Base-by-base conservation (phyloP, 2,113 vertebrate species). In the Ceyx cyanopectus region DNA sequence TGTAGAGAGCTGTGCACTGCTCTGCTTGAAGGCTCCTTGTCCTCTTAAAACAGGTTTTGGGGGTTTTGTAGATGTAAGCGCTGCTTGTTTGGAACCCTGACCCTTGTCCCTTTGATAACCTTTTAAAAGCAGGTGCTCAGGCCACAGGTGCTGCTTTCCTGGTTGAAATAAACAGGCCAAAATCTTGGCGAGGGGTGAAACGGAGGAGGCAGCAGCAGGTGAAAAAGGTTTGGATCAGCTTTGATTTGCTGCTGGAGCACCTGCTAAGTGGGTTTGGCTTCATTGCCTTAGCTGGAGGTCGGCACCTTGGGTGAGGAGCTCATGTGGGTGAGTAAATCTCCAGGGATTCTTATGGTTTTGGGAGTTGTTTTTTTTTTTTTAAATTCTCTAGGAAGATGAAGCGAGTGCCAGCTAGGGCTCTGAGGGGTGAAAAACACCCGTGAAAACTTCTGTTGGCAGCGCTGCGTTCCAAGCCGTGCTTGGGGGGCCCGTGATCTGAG, bases 291-390 rank as follows among this genome's bases (percentile, higher is more conserved):
- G 13, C 46, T 81, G 29, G 30, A 79, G 16, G 19, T 12, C 16
- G 9, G 15, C 48, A 41, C 26, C 48, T 68, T 19, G 21, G 32
- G n/a, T 2, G 0, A 65, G 10, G 30, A 73, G 56, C 16, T 8
- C 7, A 18, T 26, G 12, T 1, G 18, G 62, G 16, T 16, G 40
- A 75, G 67, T 15, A 61, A 81, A 61, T 16, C 5, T 30, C 7
- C 43, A 43, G 6, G n/a, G 60, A n/a, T 15, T 70, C 12, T 75
- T 6, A 4, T 45, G 9, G 29, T 27, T 0, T 27, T 0, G n/a
- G 6, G 7, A 7, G 48, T 27, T 20, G 4, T 4, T 24, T 24
- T n/a, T 2, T 17, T 34, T 41, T 6, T 17, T 34, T 41, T 6
- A 14, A 4, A 34, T 32, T 27, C 53, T 74, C n/a, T 11, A 19